phyloP scores from a whole-genome alignment of 2,113 vertebrate species.

The Gopherus evgoodei region DNA sequence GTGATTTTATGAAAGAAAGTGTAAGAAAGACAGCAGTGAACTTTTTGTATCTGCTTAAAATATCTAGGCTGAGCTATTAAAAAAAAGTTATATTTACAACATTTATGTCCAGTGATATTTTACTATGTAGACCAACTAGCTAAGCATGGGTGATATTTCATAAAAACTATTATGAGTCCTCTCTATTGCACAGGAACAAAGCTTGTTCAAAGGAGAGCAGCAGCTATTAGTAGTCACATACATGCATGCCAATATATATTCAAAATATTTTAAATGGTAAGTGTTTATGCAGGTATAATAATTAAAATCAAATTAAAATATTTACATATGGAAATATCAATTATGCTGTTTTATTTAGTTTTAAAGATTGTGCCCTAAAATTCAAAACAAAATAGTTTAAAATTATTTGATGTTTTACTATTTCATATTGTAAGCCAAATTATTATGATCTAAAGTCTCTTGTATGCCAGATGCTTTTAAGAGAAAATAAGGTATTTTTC shows the following conservation, averaged over 20 bases:
- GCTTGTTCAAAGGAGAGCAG: neutral
- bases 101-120: neutral
- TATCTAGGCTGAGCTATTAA: neutral
- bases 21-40: neutral
- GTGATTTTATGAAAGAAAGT: neutral
- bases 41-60: neutral
- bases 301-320: neutral
- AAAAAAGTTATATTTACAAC: neutral
- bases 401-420: neutral
- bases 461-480: neutral
- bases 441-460: neutral
- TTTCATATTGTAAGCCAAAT: neutral
- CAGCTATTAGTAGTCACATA: neutral
- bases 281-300: neutral
- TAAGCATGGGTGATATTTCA: neutral
- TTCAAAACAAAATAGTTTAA: neutral
- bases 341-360: neutral
- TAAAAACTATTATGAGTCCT: neutral
- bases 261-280: neutral
- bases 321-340: neutral
- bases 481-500: neutral
- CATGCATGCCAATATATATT: neutral
- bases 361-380: neutral
- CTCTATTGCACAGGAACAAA: accelerated
- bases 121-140: neutral